These are phyloP conservation scores for Ostrea denselamellosa DNA, from an alignment of 1,140 invertebrate species.

Conservation along the genomic window DNA sequence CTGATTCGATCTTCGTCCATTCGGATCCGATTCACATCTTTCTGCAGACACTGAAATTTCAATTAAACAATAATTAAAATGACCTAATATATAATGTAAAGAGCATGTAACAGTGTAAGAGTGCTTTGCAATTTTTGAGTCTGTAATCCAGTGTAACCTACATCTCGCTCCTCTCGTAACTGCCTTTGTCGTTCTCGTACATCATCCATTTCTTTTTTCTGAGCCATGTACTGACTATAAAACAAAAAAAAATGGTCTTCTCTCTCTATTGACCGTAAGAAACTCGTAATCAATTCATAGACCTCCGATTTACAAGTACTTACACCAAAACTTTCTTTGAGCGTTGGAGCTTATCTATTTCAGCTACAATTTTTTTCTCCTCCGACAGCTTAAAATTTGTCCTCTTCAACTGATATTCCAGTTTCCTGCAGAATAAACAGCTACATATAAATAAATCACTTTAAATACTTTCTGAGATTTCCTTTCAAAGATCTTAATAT, in stretches of 20 bases:
- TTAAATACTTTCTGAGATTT: too few relatives aligned
- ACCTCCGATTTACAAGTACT: constrained; percentile 41
- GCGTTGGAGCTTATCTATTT: constrained; percentile 76
- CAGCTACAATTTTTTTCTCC: constrained; percentile 77
- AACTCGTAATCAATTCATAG: neutral
- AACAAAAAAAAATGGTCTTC: neutral
- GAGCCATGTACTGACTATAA: constrained; percentile 68
- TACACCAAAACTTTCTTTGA: constrained; percentile 77
- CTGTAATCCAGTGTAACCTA: constrained; percentile 57
- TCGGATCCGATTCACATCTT: constrained; percentile 65
- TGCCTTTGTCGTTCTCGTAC: constrained; percentile 68
- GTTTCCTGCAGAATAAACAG: constrained; percentile 57
- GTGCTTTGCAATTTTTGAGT: neutral
- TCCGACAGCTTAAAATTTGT: constrained; percentile 75
- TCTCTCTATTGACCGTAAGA: neutral
- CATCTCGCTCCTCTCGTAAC: constrained; percentile 75
- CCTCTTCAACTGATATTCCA: constrained; percentile 73
- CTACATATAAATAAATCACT: too few relatives aligned
- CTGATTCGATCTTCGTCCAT: constrained; percentile 67
- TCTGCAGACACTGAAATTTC: constrained; percentile 61
- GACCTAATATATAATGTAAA: neutral
- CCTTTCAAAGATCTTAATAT: too few relatives aligned
- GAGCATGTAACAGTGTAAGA: neutral
- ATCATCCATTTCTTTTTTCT: constrained; percentile 74
- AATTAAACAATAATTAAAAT: neutral